These are phyloP conservation scores for Holocentrus rufus DNA, from an alignment of 2,797 vertebrate species.

Conservation along the genomic window DNA sequence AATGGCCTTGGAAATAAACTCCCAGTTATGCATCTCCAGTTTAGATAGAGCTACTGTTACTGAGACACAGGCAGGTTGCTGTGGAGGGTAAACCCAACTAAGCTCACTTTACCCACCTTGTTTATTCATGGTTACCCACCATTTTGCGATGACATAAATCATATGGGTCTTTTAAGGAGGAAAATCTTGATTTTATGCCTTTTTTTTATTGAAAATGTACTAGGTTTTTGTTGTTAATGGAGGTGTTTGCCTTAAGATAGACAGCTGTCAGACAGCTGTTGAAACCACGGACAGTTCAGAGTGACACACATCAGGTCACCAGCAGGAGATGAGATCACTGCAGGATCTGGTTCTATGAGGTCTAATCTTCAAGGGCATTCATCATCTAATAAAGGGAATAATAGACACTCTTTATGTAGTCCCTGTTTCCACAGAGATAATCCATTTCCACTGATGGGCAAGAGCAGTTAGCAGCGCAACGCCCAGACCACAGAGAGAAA, in stretches of 20 bases:
- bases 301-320: neutral
- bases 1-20: neutral
- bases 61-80: neutral
- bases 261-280: neutral
- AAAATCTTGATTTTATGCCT: too few species aligned
- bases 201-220: too few species aligned
- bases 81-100: neutral
- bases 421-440: slow-evolving; percentile 32
- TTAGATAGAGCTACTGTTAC: slow-evolving; percentile 4
- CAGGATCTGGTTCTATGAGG: neutral
- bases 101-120: neutral
- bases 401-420: slow-evolving; percentile 5
- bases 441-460: slow-evolving; percentile 45
- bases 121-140: neutral
- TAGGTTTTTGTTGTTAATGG: too few species aligned
- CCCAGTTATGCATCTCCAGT: neutral
- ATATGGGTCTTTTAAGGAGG: too few species aligned
- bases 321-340: neutral
- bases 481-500: slow-evolving; percentile 27
- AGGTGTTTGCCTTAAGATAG: too few species aligned
- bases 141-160: neutral
- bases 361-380: slow-evolving; percentile 34
- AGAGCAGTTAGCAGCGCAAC: slow-evolving; percentile 19
- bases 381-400: slow-evolving; percentile 47
- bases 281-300: neutral